Evolutionary conservation across 2,888 invertebrate species (phyloP).

Genomic region (Tenthredo notha): DNA sequence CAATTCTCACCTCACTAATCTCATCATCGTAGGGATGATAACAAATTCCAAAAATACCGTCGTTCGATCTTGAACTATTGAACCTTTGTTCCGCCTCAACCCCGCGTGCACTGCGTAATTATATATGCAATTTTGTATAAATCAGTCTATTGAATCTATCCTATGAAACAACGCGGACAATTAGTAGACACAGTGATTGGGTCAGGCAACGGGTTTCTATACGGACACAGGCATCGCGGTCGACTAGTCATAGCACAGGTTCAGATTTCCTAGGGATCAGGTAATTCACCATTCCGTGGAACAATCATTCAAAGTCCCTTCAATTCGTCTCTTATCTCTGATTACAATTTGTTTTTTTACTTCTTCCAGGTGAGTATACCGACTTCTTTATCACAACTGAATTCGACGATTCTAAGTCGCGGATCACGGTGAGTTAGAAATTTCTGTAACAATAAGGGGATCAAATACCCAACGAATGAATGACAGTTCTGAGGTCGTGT

Average conservation of each 20-base stretch:
- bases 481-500: background rate
- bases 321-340: background rate
- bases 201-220: constrained; percentile 40
- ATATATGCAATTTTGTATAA: background rate
- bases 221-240: background rate
- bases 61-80: background rate
- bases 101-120: background rate
- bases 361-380: constrained; percentile 17
- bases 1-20: constrained; percentile 21
- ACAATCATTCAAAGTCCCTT: background rate
- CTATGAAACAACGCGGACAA: background rate
- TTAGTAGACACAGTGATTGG: constrained; percentile 33
- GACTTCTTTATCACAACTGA: background rate
- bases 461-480: background rate
- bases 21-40: background rate
- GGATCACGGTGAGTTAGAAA: background rate
- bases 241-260: constrained; percentile 12
- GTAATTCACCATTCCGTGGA: background rate
- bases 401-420: background rate
- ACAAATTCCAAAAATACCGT: constrained; percentile 13
- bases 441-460: background rate
- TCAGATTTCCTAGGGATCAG: constrained; percentile 31
- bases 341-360: background rate
- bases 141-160: background rate
- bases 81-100: background rate